Conservation (phyloP, 2,888 invertebrate genomes). For the Cecidostiba fungosa region DNA sequence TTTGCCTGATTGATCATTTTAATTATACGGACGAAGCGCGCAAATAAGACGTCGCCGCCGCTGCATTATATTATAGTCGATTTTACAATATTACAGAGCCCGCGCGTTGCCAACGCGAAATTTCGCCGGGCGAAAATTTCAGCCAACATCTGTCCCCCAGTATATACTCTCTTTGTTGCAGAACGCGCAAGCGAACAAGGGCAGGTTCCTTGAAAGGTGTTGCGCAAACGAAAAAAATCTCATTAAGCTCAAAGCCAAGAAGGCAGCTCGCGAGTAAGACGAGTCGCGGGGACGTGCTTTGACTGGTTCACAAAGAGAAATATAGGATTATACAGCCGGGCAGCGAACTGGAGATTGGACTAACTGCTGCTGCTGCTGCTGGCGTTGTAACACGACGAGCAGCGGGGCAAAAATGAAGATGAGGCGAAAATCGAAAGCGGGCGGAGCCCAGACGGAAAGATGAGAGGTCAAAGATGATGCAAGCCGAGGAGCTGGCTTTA, state of each 20-base stretch:
- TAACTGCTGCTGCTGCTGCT: not conserved
- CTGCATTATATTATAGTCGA: slow-evolving; percentile 46
- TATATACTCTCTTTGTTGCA: slow-evolving; percentile 15
- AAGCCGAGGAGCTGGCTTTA: not conserved
- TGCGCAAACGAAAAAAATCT: slow-evolving; percentile 65
- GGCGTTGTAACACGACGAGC: slow-evolving; percentile 63
- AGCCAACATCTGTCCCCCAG: slow-evolving; percentile 19
- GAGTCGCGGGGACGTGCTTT: slow-evolving; percentile 46
- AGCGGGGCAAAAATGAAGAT: slow-evolving; percentile 47
- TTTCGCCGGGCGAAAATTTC: slow-evolving; percentile 27
- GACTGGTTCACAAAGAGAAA: slow-evolving; percentile 66
- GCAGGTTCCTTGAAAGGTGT: slow-evolving; percentile 40
- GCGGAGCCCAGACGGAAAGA: slow-evolving; percentile 30
- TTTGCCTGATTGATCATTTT: slow-evolving; percentile 54
- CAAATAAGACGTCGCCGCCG: not conserved
- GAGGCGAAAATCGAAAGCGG: slow-evolving; percentile 54
- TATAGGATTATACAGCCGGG: slow-evolving; percentile 67
- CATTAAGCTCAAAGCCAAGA: slow-evolving; percentile 69
- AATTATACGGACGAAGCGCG: slow-evolving; percentile 24
- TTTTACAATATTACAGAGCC: slow-evolving; percentile 42
- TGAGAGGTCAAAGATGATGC: slow-evolving; percentile 50
- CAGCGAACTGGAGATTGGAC: slow-evolving; percentile 41
- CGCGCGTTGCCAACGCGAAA: not conserved
- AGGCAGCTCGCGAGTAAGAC: slow-evolving; percentile 62
- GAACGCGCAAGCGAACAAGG: not conserved